Evolutionary conservation across 2,888 invertebrate genomes (phyloP), one percentile per base, ranked within the genome.

Genomic region (Zhuqinia jingwanae): DNA sequence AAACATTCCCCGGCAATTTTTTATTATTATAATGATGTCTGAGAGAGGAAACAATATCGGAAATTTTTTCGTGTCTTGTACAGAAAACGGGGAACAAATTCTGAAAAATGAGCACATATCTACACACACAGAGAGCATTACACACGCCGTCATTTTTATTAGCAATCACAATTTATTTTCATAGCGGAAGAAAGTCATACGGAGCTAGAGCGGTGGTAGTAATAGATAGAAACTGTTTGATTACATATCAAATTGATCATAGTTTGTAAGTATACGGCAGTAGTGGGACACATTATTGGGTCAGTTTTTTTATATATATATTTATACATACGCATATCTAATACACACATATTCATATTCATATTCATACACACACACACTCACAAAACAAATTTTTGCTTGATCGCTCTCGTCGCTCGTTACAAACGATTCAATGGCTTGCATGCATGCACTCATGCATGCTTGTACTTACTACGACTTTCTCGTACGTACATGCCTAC

Each of bases 361-460:
- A n/a, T n/a, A n/a, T n/a, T n/a, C n/a, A n/a, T 76, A 60, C 77
- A 78, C 22, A 45, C 42, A 60, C 77, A 60, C 22, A 73, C 75
- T 45, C 25, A 73, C 53, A 82, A 10, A 82, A 47, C 75, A 75
- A 75, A 65, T 65, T 83, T 75, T 47, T 83, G 58, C 83, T 47
- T 83, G 83, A 75, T 76, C 60, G 76, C 82, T 56, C 47, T 73
- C 50, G 81, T 42, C 75, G 42, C 80, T 85, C 75, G 75, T 80
- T 85, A 80, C 76, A 75, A 73, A 76, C 75, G 85, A 80, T 80
- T 76, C 75, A 65, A 45, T 60, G 75, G 53, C 76, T 76, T 77
- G 53, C 80, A 47, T 81, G 75, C 81, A 86, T 86, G 65, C 81
- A 60, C 50, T 50, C 73, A 73, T 87, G 70, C 86, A 86, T 73